These are phyloP conservation scores for Phoeniculus purpureus DNA, from an alignment of 2,797 vertebrate species.

Conservation along the genomic window DNA sequence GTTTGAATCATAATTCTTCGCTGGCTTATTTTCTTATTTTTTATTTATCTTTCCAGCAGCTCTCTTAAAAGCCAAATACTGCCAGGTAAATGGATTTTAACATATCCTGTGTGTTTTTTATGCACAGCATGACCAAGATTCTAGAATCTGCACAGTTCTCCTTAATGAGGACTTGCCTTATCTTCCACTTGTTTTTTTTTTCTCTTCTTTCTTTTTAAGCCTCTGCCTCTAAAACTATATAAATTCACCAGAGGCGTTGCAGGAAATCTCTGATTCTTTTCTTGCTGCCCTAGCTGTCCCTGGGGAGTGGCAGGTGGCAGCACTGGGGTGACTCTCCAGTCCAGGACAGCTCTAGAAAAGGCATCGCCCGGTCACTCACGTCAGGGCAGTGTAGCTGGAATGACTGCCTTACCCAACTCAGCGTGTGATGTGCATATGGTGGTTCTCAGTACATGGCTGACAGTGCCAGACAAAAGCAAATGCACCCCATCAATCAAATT, in stretches of 20 bases:
- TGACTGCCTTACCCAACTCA: neutral
- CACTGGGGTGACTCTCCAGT: neutral
- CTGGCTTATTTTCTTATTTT: neutral
- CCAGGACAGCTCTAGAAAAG: neutral
- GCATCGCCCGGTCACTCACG: fast-evolving
- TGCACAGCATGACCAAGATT: neutral
- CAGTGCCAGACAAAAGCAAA: neutral
- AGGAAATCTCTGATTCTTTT: neutral
- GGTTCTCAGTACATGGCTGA: neutral
- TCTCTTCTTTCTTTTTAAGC: neutral
- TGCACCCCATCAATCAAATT: neutral
- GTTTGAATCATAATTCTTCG: neutral
- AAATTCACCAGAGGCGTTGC: neutral
- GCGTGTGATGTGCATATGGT: fast-evolving
- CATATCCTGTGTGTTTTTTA: neutral
- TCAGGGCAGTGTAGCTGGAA: neutral
- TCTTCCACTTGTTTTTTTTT: neutral
- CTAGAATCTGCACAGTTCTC: neutral
- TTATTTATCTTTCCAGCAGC: neutral
- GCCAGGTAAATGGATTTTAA: neutral
- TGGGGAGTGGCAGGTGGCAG: neutral
- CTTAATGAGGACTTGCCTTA: neutral
- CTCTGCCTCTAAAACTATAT: neutral
- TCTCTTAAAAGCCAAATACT: neutral
- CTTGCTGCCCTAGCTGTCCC: neutral